Evolutionary conservation across 2,113 vertebrate species (phyloP).

Genomic region (Sylvicapra grimmia): DNA sequence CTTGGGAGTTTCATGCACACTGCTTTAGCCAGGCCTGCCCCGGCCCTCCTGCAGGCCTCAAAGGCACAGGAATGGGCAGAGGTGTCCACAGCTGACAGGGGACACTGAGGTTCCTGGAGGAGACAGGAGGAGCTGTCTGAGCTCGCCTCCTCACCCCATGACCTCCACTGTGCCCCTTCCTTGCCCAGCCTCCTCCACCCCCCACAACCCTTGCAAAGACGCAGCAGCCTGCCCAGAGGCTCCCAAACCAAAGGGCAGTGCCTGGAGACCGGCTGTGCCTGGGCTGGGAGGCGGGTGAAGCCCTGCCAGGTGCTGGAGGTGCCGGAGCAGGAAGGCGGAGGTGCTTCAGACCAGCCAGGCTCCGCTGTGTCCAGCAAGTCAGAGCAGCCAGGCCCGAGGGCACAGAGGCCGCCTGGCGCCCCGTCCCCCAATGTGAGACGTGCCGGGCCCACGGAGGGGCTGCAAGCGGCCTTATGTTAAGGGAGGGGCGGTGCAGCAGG

Average conservation of each 20-base stretch:
- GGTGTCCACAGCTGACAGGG: background rate
- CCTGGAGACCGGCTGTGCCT: background rate
- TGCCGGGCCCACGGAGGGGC: fast-evolving
- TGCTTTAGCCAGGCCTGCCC: background rate
- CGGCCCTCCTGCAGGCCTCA: background rate
- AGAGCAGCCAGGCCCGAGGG: background rate
- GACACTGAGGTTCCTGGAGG: background rate
- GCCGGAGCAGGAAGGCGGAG: background rate
- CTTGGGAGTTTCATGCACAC: background rate
- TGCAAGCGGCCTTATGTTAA: background rate
- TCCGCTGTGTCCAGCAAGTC: fast-evolving
- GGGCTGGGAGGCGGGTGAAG: background rate
- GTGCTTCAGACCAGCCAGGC: background rate
- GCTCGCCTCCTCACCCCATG: background rate
- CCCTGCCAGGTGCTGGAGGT: fast-evolving
- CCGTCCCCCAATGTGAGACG: fast-evolving
- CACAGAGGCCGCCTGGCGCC: fast-evolving
- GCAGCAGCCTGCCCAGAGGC: background rate
- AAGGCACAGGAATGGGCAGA: fast-evolving
- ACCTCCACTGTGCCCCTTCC: too few relatives aligned
- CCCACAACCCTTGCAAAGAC: background rate
- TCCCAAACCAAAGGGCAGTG: background rate
- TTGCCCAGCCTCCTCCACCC: background rate
- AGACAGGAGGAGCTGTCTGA: background rate
- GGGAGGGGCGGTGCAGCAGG: too few relatives aligned